Base-by-base conservation (phyloP, 1,140 invertebrate species). In the Drosophila setifemur region DNA sequence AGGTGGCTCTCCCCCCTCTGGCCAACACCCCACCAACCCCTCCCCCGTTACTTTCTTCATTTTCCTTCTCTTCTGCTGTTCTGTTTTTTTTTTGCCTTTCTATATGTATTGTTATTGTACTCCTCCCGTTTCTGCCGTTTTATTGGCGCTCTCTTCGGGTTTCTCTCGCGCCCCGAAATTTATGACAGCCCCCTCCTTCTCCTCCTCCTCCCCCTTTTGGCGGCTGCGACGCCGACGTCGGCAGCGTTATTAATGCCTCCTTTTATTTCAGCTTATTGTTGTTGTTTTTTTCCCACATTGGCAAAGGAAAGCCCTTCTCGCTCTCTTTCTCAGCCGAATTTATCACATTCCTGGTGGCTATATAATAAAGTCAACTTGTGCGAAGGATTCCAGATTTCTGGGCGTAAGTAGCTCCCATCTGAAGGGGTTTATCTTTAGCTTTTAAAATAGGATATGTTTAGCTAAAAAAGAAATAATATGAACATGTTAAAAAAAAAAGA, bases 241-340 rank as follows among this genome's bases (percentile, higher is more conserved):
- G 31, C 63, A 69, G 68, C 74, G 40, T 73, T 78, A 78, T 79
- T 68, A 78, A 73, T 78, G 45, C 47, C 47, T 44, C 49, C 29
- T 49, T 60, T 77, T 72, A 72, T 70, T 77, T 42, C 42, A 44
- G 54, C 47, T 67, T 45, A 48, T 58, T 66, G 44, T 67, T 58
- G 71, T 47, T 58, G 54, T 72, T 44, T 74, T 31, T 50, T n/a
- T n/a, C n/a, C n/a, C 26, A 26, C 18, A 35, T 52, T 53, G 48
- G 39, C 29, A 43, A 21, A 21, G 48, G 47, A 33, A 63, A 21
- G 28, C 2, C 29, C 16, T 43, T 68, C n/a, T 18, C 26, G 28
- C 33, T 55, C 28, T 55, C 40, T 61, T 19, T 61, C 53, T 26
- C 52, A 12, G 18, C 12, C 23, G 47, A 25, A 23, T 68, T 21